These are phyloP conservation scores for Calliscelio sp. DNA, from an alignment of 2,888 invertebrate genomes.

Conservation along the genomic window DNA sequence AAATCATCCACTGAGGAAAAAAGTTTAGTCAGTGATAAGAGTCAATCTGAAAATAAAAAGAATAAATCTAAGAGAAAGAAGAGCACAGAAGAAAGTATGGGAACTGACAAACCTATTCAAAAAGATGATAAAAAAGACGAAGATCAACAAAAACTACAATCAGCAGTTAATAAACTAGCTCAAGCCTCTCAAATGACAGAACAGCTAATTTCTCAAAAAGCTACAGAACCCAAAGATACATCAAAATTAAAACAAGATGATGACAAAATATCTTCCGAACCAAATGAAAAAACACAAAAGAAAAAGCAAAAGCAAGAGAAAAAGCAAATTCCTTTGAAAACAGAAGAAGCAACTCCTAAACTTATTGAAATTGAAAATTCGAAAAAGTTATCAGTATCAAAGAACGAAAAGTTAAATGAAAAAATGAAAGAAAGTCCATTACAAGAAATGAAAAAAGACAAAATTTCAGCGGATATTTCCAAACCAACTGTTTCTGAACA, in stretches of 20 bases:
- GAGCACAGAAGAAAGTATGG: constrained; percentile 16
- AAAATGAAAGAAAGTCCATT: background rate
- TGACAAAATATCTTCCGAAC: background rate
- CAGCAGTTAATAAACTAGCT: background rate
- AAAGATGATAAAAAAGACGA: background rate
- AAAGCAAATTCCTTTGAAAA: background rate
- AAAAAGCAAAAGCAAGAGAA: background rate
- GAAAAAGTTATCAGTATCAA: background rate
- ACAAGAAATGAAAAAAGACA: background rate
- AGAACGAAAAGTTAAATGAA: background rate
- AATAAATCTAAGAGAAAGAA: constrained; percentile 46
- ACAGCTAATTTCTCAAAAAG: background rate
- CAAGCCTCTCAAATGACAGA: background rate
- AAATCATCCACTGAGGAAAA: background rate
- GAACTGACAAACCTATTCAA: background rate
- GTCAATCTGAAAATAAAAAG: constrained; percentile 34
- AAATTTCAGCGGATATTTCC: background rate
- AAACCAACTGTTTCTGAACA: background rate
- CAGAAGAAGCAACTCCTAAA: background rate
- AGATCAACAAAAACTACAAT: too few species aligned
- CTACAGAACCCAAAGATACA: background rate
- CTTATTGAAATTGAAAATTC: background rate
- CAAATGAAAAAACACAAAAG: background rate
- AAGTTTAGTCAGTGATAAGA: constrained; percentile 74
- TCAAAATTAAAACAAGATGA: background rate